These are phyloP conservation scores for Vanessa atalanta DNA, from an alignment of 1,140 invertebrate species.

Conservation along the genomic window DNA sequence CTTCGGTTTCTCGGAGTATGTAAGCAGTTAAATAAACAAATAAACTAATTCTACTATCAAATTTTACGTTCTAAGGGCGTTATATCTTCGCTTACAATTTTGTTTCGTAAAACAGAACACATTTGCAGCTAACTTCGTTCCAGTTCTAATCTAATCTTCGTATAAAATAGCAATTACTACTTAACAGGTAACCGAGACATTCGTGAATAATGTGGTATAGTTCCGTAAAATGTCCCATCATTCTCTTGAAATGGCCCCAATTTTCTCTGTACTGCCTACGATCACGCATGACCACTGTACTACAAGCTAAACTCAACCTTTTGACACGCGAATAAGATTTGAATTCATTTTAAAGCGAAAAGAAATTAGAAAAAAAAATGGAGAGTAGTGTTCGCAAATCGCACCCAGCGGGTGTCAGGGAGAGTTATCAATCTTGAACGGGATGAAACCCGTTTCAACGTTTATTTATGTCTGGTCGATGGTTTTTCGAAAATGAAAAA, in stretches of 20 bases:
- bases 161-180: constrained; percentile 29
- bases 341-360: constrained; percentile 27
- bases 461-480: constrained; percentile 73
- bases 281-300: constrained; percentile 57
- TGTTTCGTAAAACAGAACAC: neutral
- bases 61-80: no score
- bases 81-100: neutral
- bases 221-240: constrained; percentile 65
- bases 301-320: constrained; percentile 33
- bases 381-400: constrained; percentile 65
- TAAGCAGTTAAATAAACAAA: no score
- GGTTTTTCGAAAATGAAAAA: constrained; percentile 67
- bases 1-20: no score
- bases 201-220: constrained; percentile 38
- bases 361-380: constrained; percentile 64
- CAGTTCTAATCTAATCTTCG: constrained; percentile 11
- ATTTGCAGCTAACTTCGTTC: neutral
- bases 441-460: constrained; percentile 69
- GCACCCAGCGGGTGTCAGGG: constrained; percentile 65
- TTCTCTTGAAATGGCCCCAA: constrained; percentile 67
- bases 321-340: constrained; percentile 18
- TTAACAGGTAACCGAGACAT: constrained; percentile 27
- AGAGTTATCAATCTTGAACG: constrained; percentile 71
- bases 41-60: no score
- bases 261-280: constrained; percentile 60